Conservation (phyloP, 2,113 vertebrate species). For the Puntigrus tetrazona region DNA sequence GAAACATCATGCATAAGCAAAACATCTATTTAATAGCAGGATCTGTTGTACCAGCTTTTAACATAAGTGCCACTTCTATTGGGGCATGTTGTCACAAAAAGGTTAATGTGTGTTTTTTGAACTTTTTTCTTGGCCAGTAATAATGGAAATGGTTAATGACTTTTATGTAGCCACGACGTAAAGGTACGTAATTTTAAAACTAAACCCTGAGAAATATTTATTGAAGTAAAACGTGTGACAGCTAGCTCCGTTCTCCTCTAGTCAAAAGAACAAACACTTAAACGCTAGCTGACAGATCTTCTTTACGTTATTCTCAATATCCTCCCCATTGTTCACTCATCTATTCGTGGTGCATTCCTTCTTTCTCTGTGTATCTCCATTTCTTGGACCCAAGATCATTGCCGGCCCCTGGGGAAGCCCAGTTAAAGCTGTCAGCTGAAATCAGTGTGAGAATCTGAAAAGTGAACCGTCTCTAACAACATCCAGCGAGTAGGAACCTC, state of each 20-base stretch:
- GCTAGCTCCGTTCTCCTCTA: neutral
- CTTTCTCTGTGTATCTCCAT: conserved; percentile 12
- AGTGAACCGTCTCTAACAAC: conserved; percentile 42
- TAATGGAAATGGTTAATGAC: neutral
- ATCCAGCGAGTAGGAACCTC: conserved; percentile 19
- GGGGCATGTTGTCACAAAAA: neutral
- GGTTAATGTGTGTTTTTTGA: neutral
- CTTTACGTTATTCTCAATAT: neutral
- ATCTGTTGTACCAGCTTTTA: neutral
- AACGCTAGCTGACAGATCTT: neutral
- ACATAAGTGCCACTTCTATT: neutral
- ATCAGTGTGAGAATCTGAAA: conserved; percentile 46
- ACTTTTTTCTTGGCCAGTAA: neutral
- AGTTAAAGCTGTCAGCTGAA: conserved; percentile 49
- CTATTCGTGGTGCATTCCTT: neutral
- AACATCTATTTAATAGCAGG: neutral
- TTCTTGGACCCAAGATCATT: conserved; percentile 31
- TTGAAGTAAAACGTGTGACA: neutral
- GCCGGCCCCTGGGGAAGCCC: conserved; percentile 41
- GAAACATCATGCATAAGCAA: too few relatives aligned
- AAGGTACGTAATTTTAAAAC: neutral
- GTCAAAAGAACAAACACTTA: neutral
- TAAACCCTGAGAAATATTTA: neutral
- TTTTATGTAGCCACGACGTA: neutral
- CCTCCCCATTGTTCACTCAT: neutral